Evolutionary conservation across 2,113 vertebrate genomes (phyloP).

Genomic region (Pachycephala philippinensis): DNA sequence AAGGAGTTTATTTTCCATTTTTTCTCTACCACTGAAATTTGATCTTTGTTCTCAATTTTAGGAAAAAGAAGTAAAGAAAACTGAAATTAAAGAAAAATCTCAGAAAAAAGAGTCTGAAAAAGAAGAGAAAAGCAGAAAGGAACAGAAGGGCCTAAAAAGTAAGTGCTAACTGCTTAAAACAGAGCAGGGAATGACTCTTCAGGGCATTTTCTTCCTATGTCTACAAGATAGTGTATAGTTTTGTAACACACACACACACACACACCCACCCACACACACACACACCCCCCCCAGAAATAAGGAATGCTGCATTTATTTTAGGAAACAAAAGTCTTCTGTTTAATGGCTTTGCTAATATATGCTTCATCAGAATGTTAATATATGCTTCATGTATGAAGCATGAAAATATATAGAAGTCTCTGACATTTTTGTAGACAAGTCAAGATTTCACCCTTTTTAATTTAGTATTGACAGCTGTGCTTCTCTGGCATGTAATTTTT

Average conservation of each 20-base stretch:
- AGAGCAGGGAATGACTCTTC: background rate
- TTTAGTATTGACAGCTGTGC: background rate
- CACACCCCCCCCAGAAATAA: background rate
- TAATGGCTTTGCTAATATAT: background rate
- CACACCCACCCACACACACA: background rate
- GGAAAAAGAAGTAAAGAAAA: slow-evolving; percentile 81
- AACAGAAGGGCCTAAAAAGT: slow-evolving; percentile 79
- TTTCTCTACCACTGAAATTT: background rate
- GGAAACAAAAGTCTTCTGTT: background rate
- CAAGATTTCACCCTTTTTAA: background rate
- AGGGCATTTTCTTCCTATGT: background rate
- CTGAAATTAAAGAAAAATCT: slow-evolving; percentile 83
- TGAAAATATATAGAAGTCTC: background rate
- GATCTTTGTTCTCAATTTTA: slow-evolving; percentile 26
- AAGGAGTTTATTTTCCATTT: background rate
- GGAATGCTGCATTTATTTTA: background rate
- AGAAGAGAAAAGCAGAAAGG: slow-evolving; percentile 79
- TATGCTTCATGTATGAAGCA: background rate
- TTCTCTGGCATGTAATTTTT: background rate
- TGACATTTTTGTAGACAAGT: background rate
- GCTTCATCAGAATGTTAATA: background rate
- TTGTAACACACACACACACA: background rate
- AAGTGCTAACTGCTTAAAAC: slow-evolving; percentile 36
- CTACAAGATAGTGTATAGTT: background rate
- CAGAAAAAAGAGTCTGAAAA: slow-evolving; percentile 83